Evolutionary conservation across 2,888 invertebrate genomes (phyloP), one percentile per base, ranked within the genome.

Genomic region (Polia nebulosa): DNA sequence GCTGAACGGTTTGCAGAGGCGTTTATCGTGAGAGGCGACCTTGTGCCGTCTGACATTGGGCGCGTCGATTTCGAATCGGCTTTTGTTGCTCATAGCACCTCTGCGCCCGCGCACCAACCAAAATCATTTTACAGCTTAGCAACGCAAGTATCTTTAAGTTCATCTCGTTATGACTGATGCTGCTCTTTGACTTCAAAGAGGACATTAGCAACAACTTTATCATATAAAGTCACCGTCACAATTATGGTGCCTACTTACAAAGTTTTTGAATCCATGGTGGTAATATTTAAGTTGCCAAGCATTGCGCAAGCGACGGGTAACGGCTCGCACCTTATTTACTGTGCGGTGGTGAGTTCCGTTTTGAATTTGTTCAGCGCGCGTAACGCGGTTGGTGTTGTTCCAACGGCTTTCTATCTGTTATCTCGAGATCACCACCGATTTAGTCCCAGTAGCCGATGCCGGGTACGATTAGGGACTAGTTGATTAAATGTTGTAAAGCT

Each of bases 361-460:
- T 85, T 78, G 80, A 89, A 89, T 89, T 91, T 91, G 91, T 82
- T 90, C 90, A 91, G 86, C 82, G 87, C 90, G 94, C 94, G 94
- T 94, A 94, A 94, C 94, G 89, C 92, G 90, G 93, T 93, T 91
- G 90, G 91, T 90, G 90, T 87, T 89, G 85, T 91, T 88, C 85
- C 87, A 90, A 89, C 91, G 87, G 90, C 94, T 94, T 94, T 94
- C 94, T 93, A 94, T 90, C 91, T 89, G 89, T 91, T 94, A 94
- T 94, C 94, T 91, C 80, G 81, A 84, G 88, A 94, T 93, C 93
- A 85, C 81, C 78, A 85, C 83, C 88, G 87, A 87, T 90, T 90
- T 90, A 88, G 87, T 90, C 90, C 90, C 91, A 88, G 91, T 89
- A 90, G 91, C 87, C 85, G 90, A 92, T 92, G 85, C 83, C 82